Evolutionary conservation across 2,797 vertebrate genomes (phyloP).

Genomic region (Apogon talboti): DNA sequence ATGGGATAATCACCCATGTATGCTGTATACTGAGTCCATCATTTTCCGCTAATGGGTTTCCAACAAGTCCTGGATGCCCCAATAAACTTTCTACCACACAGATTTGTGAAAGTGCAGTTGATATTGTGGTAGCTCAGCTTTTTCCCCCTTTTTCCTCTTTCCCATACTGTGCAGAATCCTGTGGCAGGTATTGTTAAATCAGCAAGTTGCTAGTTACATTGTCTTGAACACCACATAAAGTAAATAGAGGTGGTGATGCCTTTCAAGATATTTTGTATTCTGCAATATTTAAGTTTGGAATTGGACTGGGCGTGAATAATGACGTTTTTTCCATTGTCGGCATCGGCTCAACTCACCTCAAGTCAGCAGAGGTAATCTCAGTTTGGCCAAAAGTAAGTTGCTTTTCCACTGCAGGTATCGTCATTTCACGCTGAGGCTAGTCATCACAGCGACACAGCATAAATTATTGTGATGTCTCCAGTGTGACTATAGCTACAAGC

Average conservation of each 20-base stretch:
- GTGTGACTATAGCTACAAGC: no score
- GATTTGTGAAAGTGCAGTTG: conserved; percentile 69
- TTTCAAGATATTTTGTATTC: conserved; percentile 45
- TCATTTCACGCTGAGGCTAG: no score
- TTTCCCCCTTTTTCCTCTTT: neutral
- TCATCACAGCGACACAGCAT: no score
- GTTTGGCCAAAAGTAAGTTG: no score
- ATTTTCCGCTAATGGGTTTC: conserved; percentile 74
- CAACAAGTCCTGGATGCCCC: conserved; percentile 47
- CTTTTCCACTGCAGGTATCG: no score
- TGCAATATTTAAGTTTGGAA: conserved; percentile 36
- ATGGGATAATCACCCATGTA: conserved; percentile 79
- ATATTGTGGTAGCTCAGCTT: conserved; percentile 52
- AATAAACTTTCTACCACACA: conserved; percentile 55
- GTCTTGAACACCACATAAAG: conserved; percentile 43
- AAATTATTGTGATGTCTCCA: no score
- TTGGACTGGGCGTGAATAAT: conserved; percentile 46
- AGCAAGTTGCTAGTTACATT: conserved; percentile 52
- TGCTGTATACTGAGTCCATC: conserved; percentile 74
- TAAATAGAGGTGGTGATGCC: conserved; percentile 38
- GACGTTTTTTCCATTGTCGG: neutral
- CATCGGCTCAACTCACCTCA: no score
- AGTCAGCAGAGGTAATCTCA: no score
- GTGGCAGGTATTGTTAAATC: conserved; percentile 55
- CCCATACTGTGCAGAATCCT: conserved; percentile 38